phyloP scores from a whole-genome alignment of 2,113 vertebrate species.

The Numida meleagris region DNA sequence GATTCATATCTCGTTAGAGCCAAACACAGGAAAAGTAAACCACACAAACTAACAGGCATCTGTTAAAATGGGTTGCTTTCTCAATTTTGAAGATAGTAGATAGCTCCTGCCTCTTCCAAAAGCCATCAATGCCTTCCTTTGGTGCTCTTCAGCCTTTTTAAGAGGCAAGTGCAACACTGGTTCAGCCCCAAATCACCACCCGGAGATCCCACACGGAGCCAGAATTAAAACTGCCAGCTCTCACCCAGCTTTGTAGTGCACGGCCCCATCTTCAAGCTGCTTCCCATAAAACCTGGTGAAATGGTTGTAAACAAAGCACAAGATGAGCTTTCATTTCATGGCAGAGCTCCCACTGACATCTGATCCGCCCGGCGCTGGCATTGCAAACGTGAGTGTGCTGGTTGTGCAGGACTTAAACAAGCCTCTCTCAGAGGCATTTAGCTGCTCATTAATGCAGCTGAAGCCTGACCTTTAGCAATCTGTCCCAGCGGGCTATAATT shows the following conservation, averaged over 20 bases:
- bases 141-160: neutral
- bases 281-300: constrained; percentile 3
- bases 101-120: neutral
- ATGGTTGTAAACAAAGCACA: constrained; percentile 1
- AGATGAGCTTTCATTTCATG: neutral
- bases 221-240: neutral
- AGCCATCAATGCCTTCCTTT: neutral
- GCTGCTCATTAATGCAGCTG: constrained; percentile 30
- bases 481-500: neutral
- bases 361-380: neutral
- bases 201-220: neutral
- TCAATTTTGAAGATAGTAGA: neutral
- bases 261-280: neutral
- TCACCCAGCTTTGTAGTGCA: neutral
- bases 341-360: neutral
- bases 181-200: neutral
- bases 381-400: neutral
- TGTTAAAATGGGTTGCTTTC: neutral
- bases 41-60: rapidly evolving
- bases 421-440: constrained; percentile 17
- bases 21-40: neutral
- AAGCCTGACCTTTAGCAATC: constrained; percentile 28
- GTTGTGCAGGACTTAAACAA: neutral
- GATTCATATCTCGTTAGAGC: neutral
- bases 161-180: neutral